Evolutionary conservation across 2,113 vertebrate genomes (phyloP).

Genomic region (Salminus brasiliensis): DNA sequence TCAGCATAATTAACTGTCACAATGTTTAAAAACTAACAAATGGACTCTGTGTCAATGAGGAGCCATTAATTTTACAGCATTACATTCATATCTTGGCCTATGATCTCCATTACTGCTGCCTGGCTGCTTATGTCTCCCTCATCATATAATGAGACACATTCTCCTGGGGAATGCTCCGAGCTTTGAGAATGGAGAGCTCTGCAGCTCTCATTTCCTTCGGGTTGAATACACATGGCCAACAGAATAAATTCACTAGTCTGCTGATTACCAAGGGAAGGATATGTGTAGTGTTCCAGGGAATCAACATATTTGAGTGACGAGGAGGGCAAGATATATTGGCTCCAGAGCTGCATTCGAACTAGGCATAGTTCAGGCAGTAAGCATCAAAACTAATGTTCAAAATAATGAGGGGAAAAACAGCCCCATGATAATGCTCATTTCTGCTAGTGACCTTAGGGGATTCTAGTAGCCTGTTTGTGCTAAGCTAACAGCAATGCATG

Average conservation of each 20-base stretch:
- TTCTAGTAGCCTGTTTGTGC: too few relatives aligned
- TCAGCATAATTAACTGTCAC: constrained; percentile 77
- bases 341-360: too few relatives aligned
- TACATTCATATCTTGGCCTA: constrained; percentile 64
- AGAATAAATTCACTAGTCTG: constrained; percentile 52
- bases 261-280: constrained; percentile 61
- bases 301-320: constrained; percentile 1
- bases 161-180: constrained; percentile 8
- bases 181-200: constrained; percentile 14
- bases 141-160: background rate
- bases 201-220: constrained; percentile 51
- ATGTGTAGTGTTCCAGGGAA: background rate
- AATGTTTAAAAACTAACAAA: constrained; percentile 75
- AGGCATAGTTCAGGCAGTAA: too few relatives aligned
- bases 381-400: too few relatives aligned
- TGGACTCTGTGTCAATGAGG: constrained; percentile 72
- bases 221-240: constrained; percentile 59
- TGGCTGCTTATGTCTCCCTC: constrained; percentile 49
- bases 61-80: constrained; percentile 71
- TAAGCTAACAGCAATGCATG: too few relatives aligned
- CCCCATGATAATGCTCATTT: too few relatives aligned
- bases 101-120: constrained; percentile 68
- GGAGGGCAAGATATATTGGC: too few relatives aligned
- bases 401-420: too few relatives aligned
- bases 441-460: too few relatives aligned